Base-by-base conservation (phyloP, 2,888 invertebrate genomes). In the Helobdella robusta region DNA sequence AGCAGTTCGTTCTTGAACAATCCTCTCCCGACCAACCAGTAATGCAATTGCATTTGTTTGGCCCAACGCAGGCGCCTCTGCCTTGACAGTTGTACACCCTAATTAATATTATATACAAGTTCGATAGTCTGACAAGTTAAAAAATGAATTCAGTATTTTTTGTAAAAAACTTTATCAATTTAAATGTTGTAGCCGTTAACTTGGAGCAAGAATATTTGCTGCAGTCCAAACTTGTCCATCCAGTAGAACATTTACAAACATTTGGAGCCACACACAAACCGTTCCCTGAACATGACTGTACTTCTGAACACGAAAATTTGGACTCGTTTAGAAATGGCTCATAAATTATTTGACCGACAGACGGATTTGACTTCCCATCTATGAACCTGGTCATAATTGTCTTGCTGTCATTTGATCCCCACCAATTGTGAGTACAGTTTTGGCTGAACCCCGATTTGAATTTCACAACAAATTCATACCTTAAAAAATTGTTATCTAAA, bases 41-140 rank as follows among this genome's bases (percentile, higher is more conserved):
- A n/a, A 46, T 54, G 59, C 72, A 72, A 1, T 59, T n/a, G 52
- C 72, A 72, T 11, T 35, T 50, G 59, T 72, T 69, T n/a, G 72
- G 70, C 28, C 70, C 72, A 28, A 67, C 35, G 48, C 72, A 72
- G 11, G 35, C 32, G 6, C 72, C 72, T 35, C 70, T 70, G 1
- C 69, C 70, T 61, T 67, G 66, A 54, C 72, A 72, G 48, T 68
- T 46, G 56, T 65, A 61, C 0, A 72, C 48, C 20, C 34, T 25
- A n/a, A n/a, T n/a, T n/a, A n/a, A n/a, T n/a, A n/a, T n/a, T n/a
- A n/a, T n/a, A n/a, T n/a, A n/a, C n/a, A n/a, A n/a, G n/a, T n/a
- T n/a, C n/a, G n/a, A n/a, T n/a, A n/a, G n/a, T n/a, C n/a, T n/a
- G n/a, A n/a, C n/a, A n/a, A n/a, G n/a, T n/a, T n/a, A n/a, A n/a